These are phyloP conservation scores for Erpetoichthys calabaricus DNA, from an alignment of 2,797 vertebrate species.

Conservation along the genomic window DNA sequence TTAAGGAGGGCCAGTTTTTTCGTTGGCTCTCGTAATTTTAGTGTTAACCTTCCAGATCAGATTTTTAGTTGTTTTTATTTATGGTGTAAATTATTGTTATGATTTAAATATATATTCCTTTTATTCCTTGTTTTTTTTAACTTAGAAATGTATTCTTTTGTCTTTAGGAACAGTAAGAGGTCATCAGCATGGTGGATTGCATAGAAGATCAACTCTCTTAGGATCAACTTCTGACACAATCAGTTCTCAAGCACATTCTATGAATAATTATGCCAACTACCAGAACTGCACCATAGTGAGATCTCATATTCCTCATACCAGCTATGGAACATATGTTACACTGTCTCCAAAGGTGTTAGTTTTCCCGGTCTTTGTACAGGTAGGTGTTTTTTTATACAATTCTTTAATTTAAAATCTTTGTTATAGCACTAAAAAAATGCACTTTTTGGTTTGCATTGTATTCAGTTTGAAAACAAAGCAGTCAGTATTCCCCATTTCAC, in stretches of 20 bases:
- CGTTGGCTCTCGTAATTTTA: too few species aligned
- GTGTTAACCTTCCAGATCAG: too few species aligned
- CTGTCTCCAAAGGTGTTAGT: slow-evolving; percentile 83
- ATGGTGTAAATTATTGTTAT: too few species aligned
- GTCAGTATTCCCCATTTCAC: too few species aligned
- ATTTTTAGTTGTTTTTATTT: too few species aligned
- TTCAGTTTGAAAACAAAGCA: too few species aligned
- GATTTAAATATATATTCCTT: too few species aligned
- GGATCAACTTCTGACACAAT: slow-evolving; percentile 50
- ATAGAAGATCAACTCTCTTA: slow-evolving; percentile 71
- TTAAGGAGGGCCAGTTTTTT: too few species aligned
- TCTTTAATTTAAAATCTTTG: background rate
- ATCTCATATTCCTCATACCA: slow-evolving; percentile 61
- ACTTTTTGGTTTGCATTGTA: background rate
- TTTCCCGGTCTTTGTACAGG: slow-evolving; percentile 91
- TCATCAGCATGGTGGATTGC: slow-evolving; percentile 49
- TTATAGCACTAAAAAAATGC: background rate
- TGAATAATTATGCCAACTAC: slow-evolving; percentile 68
- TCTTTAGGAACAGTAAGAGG: slow-evolving; percentile 21
- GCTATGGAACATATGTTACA: slow-evolving; percentile 76
- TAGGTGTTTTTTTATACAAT: slow-evolving; percentile 23
- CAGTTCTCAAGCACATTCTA: slow-evolving; percentile 42
- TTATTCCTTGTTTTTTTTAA: too few species aligned
- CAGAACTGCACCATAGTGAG: slow-evolving; percentile 78
- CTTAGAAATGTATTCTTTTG: too few species aligned